Percentiles rank a stretch among this genome's conserved stretches.
Conservation (phyloP, 2,113 vertebrate species). For the Scomber colias region DNA sequence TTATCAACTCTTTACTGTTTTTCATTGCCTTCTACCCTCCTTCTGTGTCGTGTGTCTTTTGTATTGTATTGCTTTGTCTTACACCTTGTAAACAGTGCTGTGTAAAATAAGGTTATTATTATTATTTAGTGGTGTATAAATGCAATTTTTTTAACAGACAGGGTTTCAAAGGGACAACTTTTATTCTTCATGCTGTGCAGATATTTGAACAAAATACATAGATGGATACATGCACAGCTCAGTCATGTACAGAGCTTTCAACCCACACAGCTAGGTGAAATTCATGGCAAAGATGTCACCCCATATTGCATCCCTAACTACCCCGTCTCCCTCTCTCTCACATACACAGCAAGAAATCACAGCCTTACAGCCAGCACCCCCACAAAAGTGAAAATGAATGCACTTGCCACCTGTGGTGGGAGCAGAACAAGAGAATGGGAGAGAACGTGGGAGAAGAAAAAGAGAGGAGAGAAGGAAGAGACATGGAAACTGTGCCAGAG, state of each 20-base stretch:
- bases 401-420: slow-evolving; percentile 71
- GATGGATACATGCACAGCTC: slow-evolving; percentile 16
- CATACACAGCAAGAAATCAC: slow-evolving; percentile 72
- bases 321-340: slow-evolving; percentile 29
- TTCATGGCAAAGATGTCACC: slow-evolving; percentile 28
- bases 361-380: slow-evolving; percentile 75
- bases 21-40: too few species aligned
- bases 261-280: slow-evolving; percentile 44
- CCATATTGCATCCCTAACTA: slow-evolving; percentile 47
- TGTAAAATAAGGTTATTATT: too few species aligned
- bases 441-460: slow-evolving; percentile 53
- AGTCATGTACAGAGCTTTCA: slow-evolving; percentile 38
- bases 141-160: background rate
- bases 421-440: slow-evolving; percentile 65
- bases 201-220: slow-evolving; percentile 20
- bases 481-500: slow-evolving; percentile 52
- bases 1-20: too few species aligned
- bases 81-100: too few species aligned
- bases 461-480: slow-evolving; percentile 18
- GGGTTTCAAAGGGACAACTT: background rate
- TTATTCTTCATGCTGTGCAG: slow-evolving; percentile 14
- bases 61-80: too few species aligned
- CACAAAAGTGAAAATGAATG: slow-evolving; percentile 82
- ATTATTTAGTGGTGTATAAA: background rate
- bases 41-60: too few species aligned